phyloP scores from a whole-genome alignment of 2,113 vertebrate species.

The Syngnathus scovelli region DNA sequence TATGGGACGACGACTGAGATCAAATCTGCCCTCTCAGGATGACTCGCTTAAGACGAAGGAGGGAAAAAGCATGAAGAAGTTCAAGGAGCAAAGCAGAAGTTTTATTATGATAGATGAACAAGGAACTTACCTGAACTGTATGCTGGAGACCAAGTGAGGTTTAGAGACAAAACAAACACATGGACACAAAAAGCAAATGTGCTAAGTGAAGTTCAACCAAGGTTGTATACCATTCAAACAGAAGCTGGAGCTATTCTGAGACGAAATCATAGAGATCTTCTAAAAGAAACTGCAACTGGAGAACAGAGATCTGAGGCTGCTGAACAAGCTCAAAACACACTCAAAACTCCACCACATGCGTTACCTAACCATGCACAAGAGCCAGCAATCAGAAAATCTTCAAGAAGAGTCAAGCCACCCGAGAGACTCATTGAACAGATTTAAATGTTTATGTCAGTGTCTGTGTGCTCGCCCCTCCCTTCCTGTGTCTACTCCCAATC shows the following conservation, averaged over 20 bases:
- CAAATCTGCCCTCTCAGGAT: constrained; percentile 1
- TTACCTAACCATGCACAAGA: no score
- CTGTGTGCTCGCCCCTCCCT: no score
- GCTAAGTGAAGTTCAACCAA: neutral
- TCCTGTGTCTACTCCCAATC: no score
- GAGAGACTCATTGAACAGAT: no score
- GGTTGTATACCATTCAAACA: neutral
- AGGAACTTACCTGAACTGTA: neutral
- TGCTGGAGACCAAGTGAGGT: no score
- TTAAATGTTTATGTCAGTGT: no score
- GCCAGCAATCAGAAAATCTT: no score
- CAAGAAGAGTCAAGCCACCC: no score
- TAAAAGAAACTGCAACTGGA: neutral
- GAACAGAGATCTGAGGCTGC: neutral
- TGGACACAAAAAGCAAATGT: neutral
- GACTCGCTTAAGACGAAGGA: neutral
- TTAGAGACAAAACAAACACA: constrained; percentile 5
- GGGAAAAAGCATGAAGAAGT: neutral
- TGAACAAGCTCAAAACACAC: no score
- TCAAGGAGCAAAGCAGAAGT: neutral
- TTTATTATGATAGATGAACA: constrained; percentile 2
- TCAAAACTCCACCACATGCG: no score
- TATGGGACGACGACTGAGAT: constrained; percentile 1
- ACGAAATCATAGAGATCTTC: neutral
- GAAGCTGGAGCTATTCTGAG: neutral